Evolutionary conservation across 2,888 invertebrate genomes (phyloP), one percentile per base, ranked within the genome.

Genomic region (Tupiocoris notatus): DNA sequence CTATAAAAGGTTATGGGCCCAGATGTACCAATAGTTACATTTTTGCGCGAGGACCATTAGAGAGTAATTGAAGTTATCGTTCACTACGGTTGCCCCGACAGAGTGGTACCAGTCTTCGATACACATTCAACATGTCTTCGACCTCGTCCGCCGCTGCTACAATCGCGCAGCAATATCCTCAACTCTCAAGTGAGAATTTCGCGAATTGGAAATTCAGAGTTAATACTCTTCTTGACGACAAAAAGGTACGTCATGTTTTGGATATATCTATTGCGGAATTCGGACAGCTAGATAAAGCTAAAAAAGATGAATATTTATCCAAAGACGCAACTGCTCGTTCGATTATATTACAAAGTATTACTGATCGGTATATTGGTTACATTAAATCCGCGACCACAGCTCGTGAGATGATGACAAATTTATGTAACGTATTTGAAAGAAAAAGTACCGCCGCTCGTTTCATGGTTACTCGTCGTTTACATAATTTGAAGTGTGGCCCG

Each of bases 401-500:
- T 12, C 7, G 54, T 9, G 54, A 54, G 12, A 54, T 54, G 54
- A 54, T 54, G 54, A 54, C 54, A 7, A 54, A 54, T 54, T 12
- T 54, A 9, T 54, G 9, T 9, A 54, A 54, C 16, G 12, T 12
- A 9, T 54, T 54, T 54, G 12, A 9, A 12, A 54, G 54, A 54
- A 54, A 54, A 54, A 54, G 54, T 12, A 54, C 54, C 7, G 7
- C 54, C 54, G n/a, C 61, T 12, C n/a, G 18, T 9, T 18, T 61
- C 9, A 9, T 61, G 9, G 61, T 61, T 61, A 61, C 18, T 24
- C 1, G 24, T 1, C 59, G 62, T 24, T 23, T 71, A 16, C 57
- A 54, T 1, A 71, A 71, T n/a, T 25, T 62, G 12, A 71, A 71
- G 22, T 71, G 62, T 23, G 59, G 24, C 39, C n/a, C 23, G 12